These are phyloP conservation scores for Drosophila dives DNA, from an alignment of 2,888 invertebrate genomes.

Conservation along the genomic window DNA sequence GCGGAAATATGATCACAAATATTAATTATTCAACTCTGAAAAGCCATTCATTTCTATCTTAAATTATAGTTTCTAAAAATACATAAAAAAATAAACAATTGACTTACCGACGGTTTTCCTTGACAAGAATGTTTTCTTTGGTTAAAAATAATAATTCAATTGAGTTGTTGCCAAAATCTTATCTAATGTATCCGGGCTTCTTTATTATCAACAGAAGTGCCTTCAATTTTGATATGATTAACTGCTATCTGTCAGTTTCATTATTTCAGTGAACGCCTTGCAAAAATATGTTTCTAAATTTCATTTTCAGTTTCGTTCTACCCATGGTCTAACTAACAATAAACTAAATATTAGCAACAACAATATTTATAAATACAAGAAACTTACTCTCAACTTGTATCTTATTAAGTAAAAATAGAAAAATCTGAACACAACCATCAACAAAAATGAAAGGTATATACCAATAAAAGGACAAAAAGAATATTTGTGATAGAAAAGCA, in stretches of 20 bases:
- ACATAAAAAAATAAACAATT: not conserved
- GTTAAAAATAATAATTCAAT: slow-evolving; percentile 5
- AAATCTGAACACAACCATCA: not conserved
- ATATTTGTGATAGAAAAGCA: not conserved
- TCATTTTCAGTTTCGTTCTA: slow-evolving; percentile 8
- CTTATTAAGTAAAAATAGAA: not conserved
- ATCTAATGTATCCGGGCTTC: slow-evolving; percentile 4
- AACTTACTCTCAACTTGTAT: not conserved
- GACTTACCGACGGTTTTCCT: not conserved
- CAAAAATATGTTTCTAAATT: not conserved
- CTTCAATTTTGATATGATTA: slow-evolving; percentile 12
- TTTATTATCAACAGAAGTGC: slow-evolving; percentile 12
- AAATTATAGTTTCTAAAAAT: not conserved
- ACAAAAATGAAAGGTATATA: slow-evolving; percentile 20
- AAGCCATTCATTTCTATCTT: not conserved
- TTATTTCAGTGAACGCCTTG: not conserved
- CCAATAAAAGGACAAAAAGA: not conserved
- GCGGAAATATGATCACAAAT: not conserved
- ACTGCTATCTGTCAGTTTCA: slow-evolving; percentile 7
- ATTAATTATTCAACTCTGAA: not conserved
- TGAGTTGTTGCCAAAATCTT: slow-evolving; percentile 19
- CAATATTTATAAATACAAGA: not conserved
- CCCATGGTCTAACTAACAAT: not conserved
- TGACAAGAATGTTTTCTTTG: slow-evolving; percentile 13
- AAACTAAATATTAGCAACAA: not conserved